Evolutionary conservation across 2,113 vertebrate genomes (phyloP).

Genomic region (Syngnathus typhle): DNA sequence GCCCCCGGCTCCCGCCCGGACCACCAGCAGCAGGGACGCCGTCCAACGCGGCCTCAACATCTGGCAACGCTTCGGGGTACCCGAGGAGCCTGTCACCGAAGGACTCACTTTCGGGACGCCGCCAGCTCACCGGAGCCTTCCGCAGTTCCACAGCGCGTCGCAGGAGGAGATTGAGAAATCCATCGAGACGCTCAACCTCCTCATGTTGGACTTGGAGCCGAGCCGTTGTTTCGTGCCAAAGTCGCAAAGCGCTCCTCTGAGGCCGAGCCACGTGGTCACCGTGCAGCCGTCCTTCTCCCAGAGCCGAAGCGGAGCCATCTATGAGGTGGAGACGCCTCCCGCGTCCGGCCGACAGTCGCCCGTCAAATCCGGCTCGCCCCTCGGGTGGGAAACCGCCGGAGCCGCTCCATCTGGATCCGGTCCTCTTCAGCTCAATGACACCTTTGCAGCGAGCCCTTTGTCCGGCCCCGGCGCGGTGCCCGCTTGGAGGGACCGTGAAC

Average conservation of each 20-base stretch:
- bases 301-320: slow-evolving; percentile 65
- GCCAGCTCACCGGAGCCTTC: slow-evolving; percentile 78
- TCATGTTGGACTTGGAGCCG: slow-evolving; percentile 88
- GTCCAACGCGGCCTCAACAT: slow-evolving; percentile 91
- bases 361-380: slow-evolving; percentile 41
- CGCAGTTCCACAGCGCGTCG: slow-evolving; percentile 83
- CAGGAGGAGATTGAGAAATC: slow-evolving; percentile 93
- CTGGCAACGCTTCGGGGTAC: slow-evolving; percentile 85
- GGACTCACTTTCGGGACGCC: slow-evolving; percentile 61
- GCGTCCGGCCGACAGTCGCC: slow-evolving; percentile 29
- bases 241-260: slow-evolving; percentile 79
- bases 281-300: slow-evolving; percentile 76
- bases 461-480: slow-evolving; percentile 36
- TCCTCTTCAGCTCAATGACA: slow-evolving; percentile 64
- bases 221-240: slow-evolving; percentile 71
- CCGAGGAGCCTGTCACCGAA: slow-evolving; percentile 70
- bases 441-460: slow-evolving; percentile 55
- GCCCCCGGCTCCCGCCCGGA: slow-evolving; percentile 84
- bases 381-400: slow-evolving; percentile 49
- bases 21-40: slow-evolving; percentile 89
- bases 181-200: slow-evolving; percentile 89
- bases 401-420: slow-evolving; percentile 18
- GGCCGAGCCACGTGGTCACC: slow-evolving; percentile 66
- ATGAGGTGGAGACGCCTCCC: slow-evolving; percentile 45
- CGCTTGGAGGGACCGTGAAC: slow-evolving; percentile 70